Percentiles rank a stretch among this genome's conserved stretches.
Conservation (phyloP, 2,888 invertebrate genomes). For the Toxonevra muliebris region DNA sequence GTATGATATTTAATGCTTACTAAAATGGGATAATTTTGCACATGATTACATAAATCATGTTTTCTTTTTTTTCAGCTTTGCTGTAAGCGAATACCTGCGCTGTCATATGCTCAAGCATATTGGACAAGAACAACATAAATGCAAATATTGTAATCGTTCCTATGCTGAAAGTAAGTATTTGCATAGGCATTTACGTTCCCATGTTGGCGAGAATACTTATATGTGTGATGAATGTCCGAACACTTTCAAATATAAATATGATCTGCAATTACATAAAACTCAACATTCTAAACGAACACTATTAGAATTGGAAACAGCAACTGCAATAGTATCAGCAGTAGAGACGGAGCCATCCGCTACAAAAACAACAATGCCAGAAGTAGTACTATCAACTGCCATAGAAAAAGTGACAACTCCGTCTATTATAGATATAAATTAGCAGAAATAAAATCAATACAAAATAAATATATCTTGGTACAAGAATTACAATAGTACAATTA, state of each 20-base stretch:
- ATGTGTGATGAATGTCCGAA: constrained; percentile 60
- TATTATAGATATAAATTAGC: too few relatives aligned
- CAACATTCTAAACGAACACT: constrained; percentile 44
- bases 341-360: too few relatives aligned
- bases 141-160: constrained; percentile 67
- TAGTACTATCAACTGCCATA: too few relatives aligned
- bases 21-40: constrained; percentile 30
- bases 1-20: constrained; percentile 36
- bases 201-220: constrained; percentile 69
- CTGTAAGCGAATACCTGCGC: constrained; percentile 68
- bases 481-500: too few relatives aligned
- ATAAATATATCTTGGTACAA: too few relatives aligned
- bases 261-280: constrained; percentile 48
- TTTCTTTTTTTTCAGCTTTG: constrained; percentile 61
- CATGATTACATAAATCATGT: background rate
- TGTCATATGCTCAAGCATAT: constrained; percentile 70
- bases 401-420: too few relatives aligned
- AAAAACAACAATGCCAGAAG: too few relatives aligned
- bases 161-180: constrained; percentile 65
- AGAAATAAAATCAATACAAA: too few relatives aligned
- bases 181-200: constrained; percentile 64
- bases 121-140: constrained; percentile 66
- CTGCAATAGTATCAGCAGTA: too few relatives aligned
- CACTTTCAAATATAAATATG: constrained; percentile 51
- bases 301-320: too few relatives aligned